Evolutionary conservation across 2,888 invertebrate species (phyloP).

Genomic region (Marronus borbonicus): DNA sequence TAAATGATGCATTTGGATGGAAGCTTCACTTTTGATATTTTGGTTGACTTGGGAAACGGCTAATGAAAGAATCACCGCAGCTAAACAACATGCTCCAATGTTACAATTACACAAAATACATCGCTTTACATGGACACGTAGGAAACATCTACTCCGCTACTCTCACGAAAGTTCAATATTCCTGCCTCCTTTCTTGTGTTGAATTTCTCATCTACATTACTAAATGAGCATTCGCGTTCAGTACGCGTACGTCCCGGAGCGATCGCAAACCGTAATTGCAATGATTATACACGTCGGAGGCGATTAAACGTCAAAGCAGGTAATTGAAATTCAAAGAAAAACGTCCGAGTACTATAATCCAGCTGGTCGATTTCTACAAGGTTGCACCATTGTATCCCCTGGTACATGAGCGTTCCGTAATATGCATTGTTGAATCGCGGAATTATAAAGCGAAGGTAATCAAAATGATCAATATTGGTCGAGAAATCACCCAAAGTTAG

Average conservation of each 20-base stretch:
- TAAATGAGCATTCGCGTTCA: neutral
- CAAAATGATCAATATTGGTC: too few relatives aligned
- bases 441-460: too few relatives aligned
- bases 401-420: neutral
- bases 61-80: too few relatives aligned
- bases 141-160: constrained; percentile 3
- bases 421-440: too few relatives aligned
- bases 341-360: constrained; percentile 13
- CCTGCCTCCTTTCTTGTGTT: constrained; percentile 13
- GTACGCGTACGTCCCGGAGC: constrained; percentile 1
- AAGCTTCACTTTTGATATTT: too few relatives aligned
- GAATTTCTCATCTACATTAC: constrained; percentile 28
- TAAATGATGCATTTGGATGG: too few relatives aligned
- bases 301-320: constrained; percentile 35
- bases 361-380: constrained; percentile 23
- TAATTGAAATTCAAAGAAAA: constrained; percentile 39
- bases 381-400: neutral
- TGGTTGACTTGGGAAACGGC: too few relatives aligned
- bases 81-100: too few relatives aligned
- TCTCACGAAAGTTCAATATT: constrained; percentile 37
- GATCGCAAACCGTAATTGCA: constrained; percentile 27
- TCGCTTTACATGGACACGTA: neutral
- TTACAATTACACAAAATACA: too few relatives aligned
- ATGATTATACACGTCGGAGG: constrained; percentile 28
- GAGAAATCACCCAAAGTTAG: too few relatives aligned